A percentile compares a stretch with the other conserved stretches of the same genome.
These are phyloP conservation scores for Pachycephala philippinensis DNA, from an alignment of 2,113 vertebrate genomes.

Conservation along the genomic window DNA sequence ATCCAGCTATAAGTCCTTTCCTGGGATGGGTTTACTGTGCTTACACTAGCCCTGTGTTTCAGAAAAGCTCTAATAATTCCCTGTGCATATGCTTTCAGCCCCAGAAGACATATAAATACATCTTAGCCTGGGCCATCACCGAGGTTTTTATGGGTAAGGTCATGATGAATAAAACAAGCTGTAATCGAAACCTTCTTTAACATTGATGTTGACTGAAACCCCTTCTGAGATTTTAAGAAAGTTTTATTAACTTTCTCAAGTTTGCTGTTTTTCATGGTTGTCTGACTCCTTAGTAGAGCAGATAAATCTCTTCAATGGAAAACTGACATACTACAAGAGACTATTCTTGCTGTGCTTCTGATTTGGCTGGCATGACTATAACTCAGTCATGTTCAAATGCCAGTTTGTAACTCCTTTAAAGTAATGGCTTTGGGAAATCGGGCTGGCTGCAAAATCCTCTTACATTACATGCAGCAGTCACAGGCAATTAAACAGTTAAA, in stretches of 20 bases:
- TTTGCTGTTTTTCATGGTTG: slow-evolving; percentile 1
- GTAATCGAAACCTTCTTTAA: not conserved
- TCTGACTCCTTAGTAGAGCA: not conserved
- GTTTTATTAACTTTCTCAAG: slow-evolving; percentile 32
- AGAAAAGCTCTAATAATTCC: not conserved
- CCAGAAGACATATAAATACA: not conserved
- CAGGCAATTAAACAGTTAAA: slow-evolving; percentile 5
- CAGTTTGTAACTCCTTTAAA: not conserved
- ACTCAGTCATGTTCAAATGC: not conserved
- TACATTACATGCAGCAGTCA: not conserved
- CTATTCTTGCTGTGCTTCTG: not conserved
- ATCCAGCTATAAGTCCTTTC: not conserved
- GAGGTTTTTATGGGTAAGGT: not conserved
- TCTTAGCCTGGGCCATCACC: not conserved
- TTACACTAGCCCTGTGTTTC: not conserved
- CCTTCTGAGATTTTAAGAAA: not conserved
- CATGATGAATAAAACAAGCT: not conserved
- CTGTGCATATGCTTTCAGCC: not conserved
- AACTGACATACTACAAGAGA: not conserved
- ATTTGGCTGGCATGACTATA: not conserved
- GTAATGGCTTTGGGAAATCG: not conserved
- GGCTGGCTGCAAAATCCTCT: not conserved
- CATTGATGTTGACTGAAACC: not conserved
- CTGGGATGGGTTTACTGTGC: not conserved
- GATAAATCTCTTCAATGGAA: slow-evolving; percentile 6